Conservation (phyloP, 2,888 invertebrate species). For the Prostheceraeus crozeri region DNA sequence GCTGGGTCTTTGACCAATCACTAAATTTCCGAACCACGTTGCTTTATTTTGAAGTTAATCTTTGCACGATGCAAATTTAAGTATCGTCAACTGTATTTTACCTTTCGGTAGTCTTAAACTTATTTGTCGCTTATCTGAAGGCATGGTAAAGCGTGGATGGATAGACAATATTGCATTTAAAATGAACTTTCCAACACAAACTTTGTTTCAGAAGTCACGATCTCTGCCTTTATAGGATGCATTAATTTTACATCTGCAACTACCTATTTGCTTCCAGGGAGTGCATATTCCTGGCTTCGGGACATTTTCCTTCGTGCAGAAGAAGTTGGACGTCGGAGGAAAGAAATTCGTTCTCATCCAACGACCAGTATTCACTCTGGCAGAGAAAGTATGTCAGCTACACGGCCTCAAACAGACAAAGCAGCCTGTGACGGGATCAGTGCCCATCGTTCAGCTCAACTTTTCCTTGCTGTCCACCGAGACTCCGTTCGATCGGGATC, state of each 20-base stretch:
- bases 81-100: no score
- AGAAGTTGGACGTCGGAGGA: slow-evolving; percentile 55
- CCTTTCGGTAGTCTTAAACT: no score
- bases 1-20: no score
- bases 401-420: slow-evolving; percentile 52
- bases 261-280: slow-evolving; percentile 49
- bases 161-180: no score
- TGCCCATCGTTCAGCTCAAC: slow-evolving; percentile 55
- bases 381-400: slow-evolving; percentile 55
- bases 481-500: slow-evolving; percentile 53
- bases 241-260: no score
- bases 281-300: slow-evolving; percentile 53
- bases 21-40: no score
- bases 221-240: background rate
- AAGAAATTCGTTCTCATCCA: slow-evolving; percentile 54
- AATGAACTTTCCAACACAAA: no score
- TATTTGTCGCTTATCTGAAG: no score
- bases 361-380: slow-evolving; percentile 55
- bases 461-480: slow-evolving; percentile 53
- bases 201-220: no score
- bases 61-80: no score
- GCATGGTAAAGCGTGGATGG: no score
- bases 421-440: slow-evolving; percentile 52
- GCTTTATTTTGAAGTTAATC: no score
- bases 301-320: slow-evolving; percentile 54